These are phyloP conservation scores for Aphelinus atriplicis DNA, from an alignment of 1,140 invertebrate species.

Conservation along the genomic window DNA sequence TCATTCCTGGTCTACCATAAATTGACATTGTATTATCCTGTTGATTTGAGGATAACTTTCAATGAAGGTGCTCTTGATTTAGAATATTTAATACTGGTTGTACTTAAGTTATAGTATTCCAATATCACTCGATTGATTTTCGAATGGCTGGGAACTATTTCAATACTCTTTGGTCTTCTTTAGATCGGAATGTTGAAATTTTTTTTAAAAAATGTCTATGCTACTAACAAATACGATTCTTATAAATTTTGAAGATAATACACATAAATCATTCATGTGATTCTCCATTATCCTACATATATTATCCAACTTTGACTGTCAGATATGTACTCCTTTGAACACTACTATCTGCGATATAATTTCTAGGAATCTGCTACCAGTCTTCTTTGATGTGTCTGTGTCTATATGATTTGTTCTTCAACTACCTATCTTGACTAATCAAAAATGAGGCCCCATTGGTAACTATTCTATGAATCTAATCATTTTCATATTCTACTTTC, in stretches of 20 bases:
- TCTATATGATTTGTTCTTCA: constrained; percentile 46
- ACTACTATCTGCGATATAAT: constrained; percentile 52
- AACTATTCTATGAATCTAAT: constrained; percentile 48
- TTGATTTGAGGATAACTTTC: neutral
- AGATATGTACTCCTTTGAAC: constrained; percentile 47
- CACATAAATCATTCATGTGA: constrained; percentile 11
- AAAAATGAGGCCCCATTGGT: constrained; percentile 60
- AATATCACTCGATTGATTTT: neutral
- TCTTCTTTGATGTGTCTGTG: constrained; percentile 54
- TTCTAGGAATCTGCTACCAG: constrained; percentile 60
- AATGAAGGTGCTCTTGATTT: neutral
- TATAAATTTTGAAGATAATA: constrained; percentile 3
- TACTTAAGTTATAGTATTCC: neutral
- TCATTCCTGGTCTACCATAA: too few relatives aligned
- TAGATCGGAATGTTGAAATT: neutral
- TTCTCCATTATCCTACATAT: neutral
- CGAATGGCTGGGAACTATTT: neutral
- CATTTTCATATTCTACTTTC: constrained; percentile 42
- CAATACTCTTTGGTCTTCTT: neutral
- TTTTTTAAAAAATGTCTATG: neutral
- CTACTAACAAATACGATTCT: constrained; percentile 3
- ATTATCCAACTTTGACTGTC: constrained; percentile 28
- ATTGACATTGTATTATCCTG: too few relatives aligned
- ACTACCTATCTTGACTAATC: constrained; percentile 43
- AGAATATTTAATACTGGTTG: constrained; percentile 1